Base-by-base conservation (phyloP, 2,888 invertebrate species). In the Dusona sp. region DNA sequence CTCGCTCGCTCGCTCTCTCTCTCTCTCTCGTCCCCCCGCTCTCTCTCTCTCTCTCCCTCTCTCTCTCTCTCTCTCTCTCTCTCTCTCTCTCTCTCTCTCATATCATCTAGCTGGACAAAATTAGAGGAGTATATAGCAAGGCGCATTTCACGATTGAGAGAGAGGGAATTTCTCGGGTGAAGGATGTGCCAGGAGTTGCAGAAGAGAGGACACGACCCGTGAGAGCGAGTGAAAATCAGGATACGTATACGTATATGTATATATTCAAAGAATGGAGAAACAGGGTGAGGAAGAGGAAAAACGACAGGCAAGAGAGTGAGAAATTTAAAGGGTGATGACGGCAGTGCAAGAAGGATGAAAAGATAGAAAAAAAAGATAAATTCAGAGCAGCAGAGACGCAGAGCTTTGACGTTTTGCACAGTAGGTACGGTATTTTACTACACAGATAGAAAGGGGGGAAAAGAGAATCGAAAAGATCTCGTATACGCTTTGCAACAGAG, bases 221-320 rank as follows among this genome's bases (percentile, higher is more conserved):
- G 74, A 79, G 67, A 70, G 51, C 67, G 61, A 83, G 57, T 79
- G 78, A 79, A 85, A 86, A 83, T 83, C 80, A 72, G 75, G 65
- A 79, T 61, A 22, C 13, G 29, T 61, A 42, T 57, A 57, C 22
- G 36, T 65, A 36, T 38, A 65, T 67, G 25, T 42, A 67, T 65
- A 38, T 79, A 68, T 33, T 36, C 8, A 6, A 7, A 13, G 29
- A 38, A n/a, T 19, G 25, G n/a, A 38, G 48, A 45, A 25, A 75
- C 48, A 70, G 74, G 9, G 51, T 61, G 48, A 72, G 51, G 54
- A 68, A 75, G 36, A 72, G 65, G 19, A 57, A 61, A 25, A 48
- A 45, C 42, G 33, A 64, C 8, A 68, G 45, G 19, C 22, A 79
- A 54, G 29, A 72, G 67, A 84, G 51, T 22, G 51, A 38, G 54